Evolutionary conservation across 2,113 vertebrate genomes (phyloP), one percentile per base, ranked within the genome.

Genomic region (Coturnix japonica): DNA sequence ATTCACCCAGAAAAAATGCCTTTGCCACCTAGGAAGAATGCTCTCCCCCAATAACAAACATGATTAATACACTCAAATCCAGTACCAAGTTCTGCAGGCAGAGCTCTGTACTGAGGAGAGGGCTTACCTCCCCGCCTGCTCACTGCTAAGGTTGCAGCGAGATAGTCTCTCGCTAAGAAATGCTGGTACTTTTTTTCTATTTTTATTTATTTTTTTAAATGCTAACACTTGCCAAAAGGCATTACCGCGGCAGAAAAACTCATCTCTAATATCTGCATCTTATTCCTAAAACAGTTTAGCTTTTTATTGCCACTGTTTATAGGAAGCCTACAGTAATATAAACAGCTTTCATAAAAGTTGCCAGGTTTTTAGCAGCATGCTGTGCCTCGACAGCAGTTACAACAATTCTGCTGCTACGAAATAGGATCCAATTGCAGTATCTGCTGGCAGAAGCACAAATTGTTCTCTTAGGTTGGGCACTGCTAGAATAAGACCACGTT

Each of bases 291-390:
- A 95, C 71, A 91, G 71, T 95, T 95, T 94, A 94, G 81, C 41
- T 91, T 96, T 96, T 96, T 91, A 96, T 95, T 96, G 90, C 87
- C 57, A 76, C 82, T 94, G 91, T 96, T 97, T 96, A 96, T 92
- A 92, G 89, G 88, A 94, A 96, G 94, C 73, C 83, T 83, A 89
- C 95, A 94, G 81, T 89, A 90, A 93, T 95, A 97, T 85, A 96
- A 97, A 97, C 53, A 35, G 46, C 70, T 95, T 97, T 97, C 96
- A 94, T 96, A 97, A 97, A 96, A 95, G 71, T 96, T 94, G 83
- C 94, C 89, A 96, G 85, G 86, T 92, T 96, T 90, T 96, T 91
- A 96, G 86, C 90, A 93, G 91, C 95, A 93, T 81, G 93, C 92
- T 97, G 91, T 91, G 90, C 86, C 72, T 95, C 85, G 86, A 93